phyloP scores from a whole-genome alignment of 2,113 vertebrate species.

The Triplophysa rosa region DNA sequence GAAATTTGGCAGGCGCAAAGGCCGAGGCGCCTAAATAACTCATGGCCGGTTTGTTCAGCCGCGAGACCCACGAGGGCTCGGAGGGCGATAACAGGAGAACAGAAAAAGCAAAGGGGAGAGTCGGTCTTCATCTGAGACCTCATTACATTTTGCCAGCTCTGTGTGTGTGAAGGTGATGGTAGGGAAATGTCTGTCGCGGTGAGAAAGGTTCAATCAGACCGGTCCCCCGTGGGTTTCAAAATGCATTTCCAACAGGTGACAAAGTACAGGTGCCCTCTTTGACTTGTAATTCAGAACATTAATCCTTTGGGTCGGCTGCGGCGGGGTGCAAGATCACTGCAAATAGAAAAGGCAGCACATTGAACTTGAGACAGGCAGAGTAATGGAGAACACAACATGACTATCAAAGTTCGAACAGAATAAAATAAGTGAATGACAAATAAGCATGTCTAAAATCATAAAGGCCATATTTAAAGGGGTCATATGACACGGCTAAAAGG shows the following conservation, averaged over 20 bases:
- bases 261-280: conserved; percentile 33
- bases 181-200: conserved; percentile 45
- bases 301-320: conserved; percentile 38
- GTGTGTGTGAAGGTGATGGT: conserved; percentile 27
- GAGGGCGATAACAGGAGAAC: conserved; percentile 54
- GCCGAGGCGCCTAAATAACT: conserved; percentile 61
- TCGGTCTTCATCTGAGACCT: conserved; percentile 51
- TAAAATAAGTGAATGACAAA: background rate
- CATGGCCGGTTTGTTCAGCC: conserved; percentile 65
- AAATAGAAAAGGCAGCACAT: conserved; percentile 48
- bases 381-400: background rate
- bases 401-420: background rate
- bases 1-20: conserved; percentile 45
- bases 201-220: conserved; percentile 47
- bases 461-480: background rate
- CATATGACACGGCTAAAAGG: too few species aligned
- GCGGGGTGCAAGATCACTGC: conserved; percentile 37
- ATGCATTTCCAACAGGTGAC: conserved; percentile 50
- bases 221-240: conserved; percentile 37
- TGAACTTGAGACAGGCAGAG: conserved; percentile 5
- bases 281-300: conserved; percentile 41
- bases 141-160: conserved; percentile 50
- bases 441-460: background rate
- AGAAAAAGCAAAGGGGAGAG: conserved; percentile 39
- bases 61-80: conserved; percentile 53